Conservation (phyloP, 64 coral and sea anemone genomes). For the Orbicella faveolata region DNA sequence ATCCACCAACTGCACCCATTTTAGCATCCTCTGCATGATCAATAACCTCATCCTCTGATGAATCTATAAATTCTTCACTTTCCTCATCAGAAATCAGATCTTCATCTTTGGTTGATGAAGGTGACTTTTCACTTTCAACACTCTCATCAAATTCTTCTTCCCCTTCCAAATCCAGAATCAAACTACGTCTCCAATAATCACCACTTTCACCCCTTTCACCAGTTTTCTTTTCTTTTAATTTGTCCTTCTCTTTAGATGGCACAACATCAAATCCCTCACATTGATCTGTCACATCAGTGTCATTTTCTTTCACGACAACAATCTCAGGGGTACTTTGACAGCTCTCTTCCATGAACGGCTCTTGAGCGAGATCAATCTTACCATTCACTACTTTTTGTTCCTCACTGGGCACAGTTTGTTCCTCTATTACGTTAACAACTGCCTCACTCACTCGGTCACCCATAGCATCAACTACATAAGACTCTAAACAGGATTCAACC, state of each 20-base stretch:
- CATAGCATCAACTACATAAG: not conserved
- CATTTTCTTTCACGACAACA: not conserved
- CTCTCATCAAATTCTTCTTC: constrained; percentile 82
- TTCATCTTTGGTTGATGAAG: not conserved
- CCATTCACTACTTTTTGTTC: constrained; percentile 9
- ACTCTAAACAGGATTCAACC: not conserved
- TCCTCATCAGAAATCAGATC: constrained; percentile 44
- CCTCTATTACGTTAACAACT: not conserved
- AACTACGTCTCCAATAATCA: constrained; percentile 67
- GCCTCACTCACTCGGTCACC: not conserved
- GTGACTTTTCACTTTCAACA: constrained; percentile 50
- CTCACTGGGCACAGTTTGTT: not conserved
- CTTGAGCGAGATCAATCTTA: constrained; percentile 1
- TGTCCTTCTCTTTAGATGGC: not conserved
- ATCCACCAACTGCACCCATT: constrained; percentile 80
- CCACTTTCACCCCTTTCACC: not conserved
- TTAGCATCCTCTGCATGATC: constrained; percentile 85
- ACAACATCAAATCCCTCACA: not conserved
- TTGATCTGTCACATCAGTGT: not conserved
- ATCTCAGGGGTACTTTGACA: not conserved
- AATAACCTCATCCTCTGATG: constrained; percentile 89
- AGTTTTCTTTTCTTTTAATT: not conserved
- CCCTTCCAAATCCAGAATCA: constrained; percentile 84
- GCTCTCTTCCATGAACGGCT: not conserved
- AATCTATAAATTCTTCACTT: constrained; percentile 84